Evolutionary conservation across 2,888 invertebrate genomes (phyloP).

Genomic region (Tortricodes alternella): DNA sequence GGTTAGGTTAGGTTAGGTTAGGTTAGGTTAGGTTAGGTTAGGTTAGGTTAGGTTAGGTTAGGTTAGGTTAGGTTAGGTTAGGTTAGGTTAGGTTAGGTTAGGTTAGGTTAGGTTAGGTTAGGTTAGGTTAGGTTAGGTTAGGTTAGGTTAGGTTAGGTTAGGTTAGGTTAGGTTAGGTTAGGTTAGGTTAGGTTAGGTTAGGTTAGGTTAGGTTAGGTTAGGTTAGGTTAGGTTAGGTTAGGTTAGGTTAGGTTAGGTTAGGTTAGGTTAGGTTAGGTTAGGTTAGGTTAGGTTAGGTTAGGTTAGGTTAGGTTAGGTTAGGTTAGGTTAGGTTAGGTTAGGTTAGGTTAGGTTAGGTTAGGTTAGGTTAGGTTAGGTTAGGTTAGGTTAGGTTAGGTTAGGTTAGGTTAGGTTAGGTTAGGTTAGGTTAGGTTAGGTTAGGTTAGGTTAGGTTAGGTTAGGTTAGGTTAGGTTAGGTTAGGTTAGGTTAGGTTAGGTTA

Average conservation of each 20-base stretch:
- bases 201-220: constrained; percentile 38
- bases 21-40: constrained; percentile 32
- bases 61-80: constrained; percentile 32
- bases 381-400: constrained; percentile 40
- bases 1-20: constrained; percentile 30
- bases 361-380: constrained; percentile 41
- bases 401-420: constrained; percentile 37
- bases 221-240: constrained; percentile 36
- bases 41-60: constrained; percentile 35
- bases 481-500: constrained; percentile 32
- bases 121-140: constrained; percentile 26
- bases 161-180: constrained; percentile 37
- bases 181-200: constrained; percentile 39
- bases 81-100: constrained; percentile 30
- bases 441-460: constrained; percentile 31
- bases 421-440: constrained; percentile 37
- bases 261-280: constrained; percentile 40
- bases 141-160: constrained; percentile 30
- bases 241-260: constrained; percentile 40
- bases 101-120: constrained; percentile 19
- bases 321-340: constrained; percentile 34
- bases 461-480: constrained; percentile 37
- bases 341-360: constrained; percentile 39
- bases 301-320: constrained; percentile 35
- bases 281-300: constrained; percentile 39